phyloP scores from a whole-genome alignment of 2,113 vertebrate genomes.

The western clawed frog (Xenopus tropicalis) region DNA sequence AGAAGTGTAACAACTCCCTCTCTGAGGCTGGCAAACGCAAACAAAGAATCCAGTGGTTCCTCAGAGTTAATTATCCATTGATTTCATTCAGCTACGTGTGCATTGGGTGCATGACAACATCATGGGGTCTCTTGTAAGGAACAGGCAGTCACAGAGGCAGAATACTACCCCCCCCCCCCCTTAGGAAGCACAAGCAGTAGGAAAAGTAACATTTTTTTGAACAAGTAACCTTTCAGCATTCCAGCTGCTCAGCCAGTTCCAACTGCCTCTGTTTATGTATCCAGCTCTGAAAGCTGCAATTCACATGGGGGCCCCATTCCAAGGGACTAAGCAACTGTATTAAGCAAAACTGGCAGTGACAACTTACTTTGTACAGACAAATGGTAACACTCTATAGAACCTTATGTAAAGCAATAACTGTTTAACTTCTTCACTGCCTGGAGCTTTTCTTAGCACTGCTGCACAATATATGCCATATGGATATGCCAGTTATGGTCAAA shows the following conservation, averaged over 20 bases:
- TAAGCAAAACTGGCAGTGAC: neutral
- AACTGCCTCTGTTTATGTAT: conserved; percentile 35
- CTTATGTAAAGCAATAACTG: no score
- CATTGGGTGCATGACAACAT: neutral
- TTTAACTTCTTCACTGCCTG: no score
- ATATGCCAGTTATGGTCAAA: no score
- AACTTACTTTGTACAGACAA: no score
- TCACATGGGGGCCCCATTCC: conserved; percentile 13
- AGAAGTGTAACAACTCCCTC: no score
- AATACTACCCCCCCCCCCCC: neutral
- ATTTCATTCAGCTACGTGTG: neutral
- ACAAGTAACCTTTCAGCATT: conserved; percentile 27
- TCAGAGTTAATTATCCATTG: neutral
- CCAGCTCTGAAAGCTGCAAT: conserved; percentile 15
- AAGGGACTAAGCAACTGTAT: neutral
- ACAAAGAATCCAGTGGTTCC: no score
- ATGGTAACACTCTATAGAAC: no score
- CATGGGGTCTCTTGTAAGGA: neutral
- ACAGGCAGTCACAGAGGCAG: neutral
- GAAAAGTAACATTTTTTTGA: conserved; percentile 23
- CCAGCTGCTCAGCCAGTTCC: conserved; percentile 24
- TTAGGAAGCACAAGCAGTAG: neutral
- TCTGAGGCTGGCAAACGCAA: no score
- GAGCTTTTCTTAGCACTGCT: no score
- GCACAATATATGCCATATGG: no score